Evolutionary conservation across 2,888 invertebrate species (phyloP).

Genomic region (Nemurella pictetii): DNA sequence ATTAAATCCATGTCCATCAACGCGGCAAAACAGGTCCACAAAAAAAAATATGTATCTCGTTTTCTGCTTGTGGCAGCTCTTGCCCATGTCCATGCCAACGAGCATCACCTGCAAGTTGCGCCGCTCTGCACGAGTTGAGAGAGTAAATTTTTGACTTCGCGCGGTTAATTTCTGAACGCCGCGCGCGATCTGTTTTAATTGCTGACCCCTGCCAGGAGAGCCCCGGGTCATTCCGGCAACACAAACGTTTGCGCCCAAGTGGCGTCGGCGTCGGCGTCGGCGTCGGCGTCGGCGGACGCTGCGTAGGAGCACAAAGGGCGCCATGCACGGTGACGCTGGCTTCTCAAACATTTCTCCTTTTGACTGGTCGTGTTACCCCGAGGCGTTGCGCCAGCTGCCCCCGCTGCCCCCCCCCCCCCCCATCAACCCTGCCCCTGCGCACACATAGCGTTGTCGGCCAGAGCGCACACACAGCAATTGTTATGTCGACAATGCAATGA

Average conservation of each 20-base stretch:
- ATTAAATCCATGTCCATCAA: background rate
- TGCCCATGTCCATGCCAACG: background rate
- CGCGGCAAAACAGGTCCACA: background rate
- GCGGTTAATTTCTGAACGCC: background rate
- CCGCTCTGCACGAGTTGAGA: background rate
- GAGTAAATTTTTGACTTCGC: background rate
- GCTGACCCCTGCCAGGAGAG: background rate
- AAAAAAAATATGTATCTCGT: background rate
- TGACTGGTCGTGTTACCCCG: constrained; percentile 11
- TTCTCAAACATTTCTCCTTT: constrained; percentile 8
- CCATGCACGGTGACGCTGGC: background rate
- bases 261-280: background rate
- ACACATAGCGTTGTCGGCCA: background rate
- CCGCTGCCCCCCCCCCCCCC: too few relatives aligned
- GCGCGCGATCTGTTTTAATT: constrained; percentile 1
- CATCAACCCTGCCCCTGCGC: too few relatives aligned
- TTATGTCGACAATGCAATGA: constrained; percentile 38
- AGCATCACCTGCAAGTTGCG: background rate
- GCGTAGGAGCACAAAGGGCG: constrained; percentile 12
- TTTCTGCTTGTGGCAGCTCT: background rate
- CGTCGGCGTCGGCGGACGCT: background rate
- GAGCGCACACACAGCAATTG: background rate
- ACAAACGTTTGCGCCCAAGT: constrained; percentile 5
- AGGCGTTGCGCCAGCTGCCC: background rate
- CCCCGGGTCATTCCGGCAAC: background rate